Conservation (phyloP, 2,113 vertebrate genomes). For the Gallinago undulata region DNA sequence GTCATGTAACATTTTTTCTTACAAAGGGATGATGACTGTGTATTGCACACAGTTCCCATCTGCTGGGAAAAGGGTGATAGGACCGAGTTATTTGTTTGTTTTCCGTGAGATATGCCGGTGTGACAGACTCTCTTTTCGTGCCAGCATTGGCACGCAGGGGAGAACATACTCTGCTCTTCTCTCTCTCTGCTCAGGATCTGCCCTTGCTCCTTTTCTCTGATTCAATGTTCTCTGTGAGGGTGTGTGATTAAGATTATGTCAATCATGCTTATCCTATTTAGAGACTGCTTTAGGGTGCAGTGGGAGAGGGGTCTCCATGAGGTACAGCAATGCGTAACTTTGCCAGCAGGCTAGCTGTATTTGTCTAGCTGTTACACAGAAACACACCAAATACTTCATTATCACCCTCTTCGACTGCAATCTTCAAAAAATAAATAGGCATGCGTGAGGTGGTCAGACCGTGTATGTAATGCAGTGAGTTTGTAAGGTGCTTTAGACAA, state of each 20-base stretch:
- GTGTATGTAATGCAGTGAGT: not conserved
- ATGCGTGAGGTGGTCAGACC: not conserved
- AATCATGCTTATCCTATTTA: not conserved
- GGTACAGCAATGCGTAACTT: not conserved
- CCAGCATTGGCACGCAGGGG: not conserved
- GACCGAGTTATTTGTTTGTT: not conserved
- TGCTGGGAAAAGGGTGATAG: slow-evolving; percentile 20
- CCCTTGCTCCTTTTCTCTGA: not conserved
- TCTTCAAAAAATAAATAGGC: not conserved
- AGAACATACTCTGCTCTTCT: not conserved
- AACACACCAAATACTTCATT: not conserved
- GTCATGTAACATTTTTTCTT: not conserved
- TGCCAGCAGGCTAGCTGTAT: not conserved
- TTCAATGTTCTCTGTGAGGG: not conserved
- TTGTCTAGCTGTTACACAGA: not conserved
- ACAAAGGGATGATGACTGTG: not conserved
- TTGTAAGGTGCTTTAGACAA: not conserved
- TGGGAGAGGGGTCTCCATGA: fast-evolving
- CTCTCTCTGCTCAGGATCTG: not conserved
- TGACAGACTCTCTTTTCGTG: not conserved
- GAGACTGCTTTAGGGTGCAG: not conserved
- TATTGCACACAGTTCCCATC: not conserved
- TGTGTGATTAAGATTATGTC: not conserved
- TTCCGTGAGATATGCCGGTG: not conserved
- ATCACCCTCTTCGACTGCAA: fast-evolving